Conservation (phyloP, 2,888 invertebrate species). For the Spodoptera littoralis region DNA sequence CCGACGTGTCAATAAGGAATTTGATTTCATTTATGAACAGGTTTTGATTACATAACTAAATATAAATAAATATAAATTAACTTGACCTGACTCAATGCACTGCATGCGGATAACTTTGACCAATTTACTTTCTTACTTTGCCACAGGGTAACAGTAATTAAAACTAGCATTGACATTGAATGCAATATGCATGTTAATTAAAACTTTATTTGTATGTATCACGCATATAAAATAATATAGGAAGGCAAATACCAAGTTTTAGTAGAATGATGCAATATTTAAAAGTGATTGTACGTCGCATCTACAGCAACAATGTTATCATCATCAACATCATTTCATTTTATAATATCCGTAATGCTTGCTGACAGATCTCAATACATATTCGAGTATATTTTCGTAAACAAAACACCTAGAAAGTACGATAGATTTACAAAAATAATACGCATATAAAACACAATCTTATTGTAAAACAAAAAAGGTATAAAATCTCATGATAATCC, state of each 20-base stretch:
- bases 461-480: background rate
- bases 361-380: no score
- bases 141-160: constrained; percentile 13
- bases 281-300: background rate
- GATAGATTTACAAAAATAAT: no score
- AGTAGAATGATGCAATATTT: constrained; percentile 3
- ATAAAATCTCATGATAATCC: constrained; percentile 5
- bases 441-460: no score
- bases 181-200: background rate
- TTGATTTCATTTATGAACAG: background rate
- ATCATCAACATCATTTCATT: no score
- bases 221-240: no score
- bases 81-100: constrained; percentile 37
- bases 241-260: no score
- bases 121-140: constrained; percentile 23
- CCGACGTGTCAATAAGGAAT: background rate
- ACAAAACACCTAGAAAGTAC: no score
- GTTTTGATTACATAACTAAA: constrained; percentile 9
- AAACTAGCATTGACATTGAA: constrained; percentile 27
- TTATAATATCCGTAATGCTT: no score
- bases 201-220: no score
- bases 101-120: constrained; percentile 13
- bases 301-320: no score
- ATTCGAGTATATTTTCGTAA: no score
- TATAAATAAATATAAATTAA: constrained; percentile 13